Percentiles rank a stretch among this genome's conserved stretches.
Evolutionary conservation across 1,140 invertebrate species (phyloP).

Genomic region (Aphelenchoides fujianensis): DNA sequence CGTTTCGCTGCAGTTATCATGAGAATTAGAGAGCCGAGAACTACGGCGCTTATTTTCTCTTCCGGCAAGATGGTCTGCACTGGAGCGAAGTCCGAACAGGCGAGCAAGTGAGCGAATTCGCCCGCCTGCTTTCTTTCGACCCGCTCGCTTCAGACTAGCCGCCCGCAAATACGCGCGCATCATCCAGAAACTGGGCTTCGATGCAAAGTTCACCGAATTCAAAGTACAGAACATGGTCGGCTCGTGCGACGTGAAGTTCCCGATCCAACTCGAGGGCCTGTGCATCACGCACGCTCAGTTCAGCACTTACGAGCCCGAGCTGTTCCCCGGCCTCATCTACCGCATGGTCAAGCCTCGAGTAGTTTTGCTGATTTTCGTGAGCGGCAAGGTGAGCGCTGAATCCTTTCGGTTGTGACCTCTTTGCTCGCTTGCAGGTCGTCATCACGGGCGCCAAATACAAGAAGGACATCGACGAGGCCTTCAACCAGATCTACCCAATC

Average conservation of each 20-base stretch:
- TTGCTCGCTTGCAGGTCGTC: constrained; percentile 34
- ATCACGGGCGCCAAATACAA: constrained; percentile 88
- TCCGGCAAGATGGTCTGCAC: constrained; percentile 99
- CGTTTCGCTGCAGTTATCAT: constrained; percentile 99
- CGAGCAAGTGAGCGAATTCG: constrained; percentile 70
- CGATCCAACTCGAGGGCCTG: constrained; percentile 92
- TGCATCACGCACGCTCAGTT: constrained; percentile 95
- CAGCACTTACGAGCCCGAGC: constrained; percentile 73
- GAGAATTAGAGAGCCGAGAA: constrained; percentile 95
- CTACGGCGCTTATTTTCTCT: constrained; percentile 96
- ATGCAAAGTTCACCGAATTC: constrained; percentile 97
- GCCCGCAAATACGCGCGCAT: constrained; percentile 76
- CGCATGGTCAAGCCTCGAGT: constrained; percentile 98
- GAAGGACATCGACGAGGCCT: constrained; percentile 97
- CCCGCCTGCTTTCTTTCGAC: background rate
- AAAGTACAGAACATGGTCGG: constrained; percentile 97
- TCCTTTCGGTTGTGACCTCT: constrained; percentile 6
- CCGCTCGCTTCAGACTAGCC: constrained; percentile 76
- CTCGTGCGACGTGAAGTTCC: constrained; percentile 98
- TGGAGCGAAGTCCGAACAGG: constrained; percentile 95
- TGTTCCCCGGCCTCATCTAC: constrained; percentile 98
- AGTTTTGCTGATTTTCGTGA: constrained; percentile 73
- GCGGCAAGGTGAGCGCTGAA: constrained; percentile 49
- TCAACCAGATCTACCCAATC: constrained; percentile 99
- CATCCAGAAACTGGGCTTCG: constrained; percentile 95